phyloP scores from a whole-genome alignment of 2,113 vertebrate species.

The Ictidomys tridecemlineatus region DNA sequence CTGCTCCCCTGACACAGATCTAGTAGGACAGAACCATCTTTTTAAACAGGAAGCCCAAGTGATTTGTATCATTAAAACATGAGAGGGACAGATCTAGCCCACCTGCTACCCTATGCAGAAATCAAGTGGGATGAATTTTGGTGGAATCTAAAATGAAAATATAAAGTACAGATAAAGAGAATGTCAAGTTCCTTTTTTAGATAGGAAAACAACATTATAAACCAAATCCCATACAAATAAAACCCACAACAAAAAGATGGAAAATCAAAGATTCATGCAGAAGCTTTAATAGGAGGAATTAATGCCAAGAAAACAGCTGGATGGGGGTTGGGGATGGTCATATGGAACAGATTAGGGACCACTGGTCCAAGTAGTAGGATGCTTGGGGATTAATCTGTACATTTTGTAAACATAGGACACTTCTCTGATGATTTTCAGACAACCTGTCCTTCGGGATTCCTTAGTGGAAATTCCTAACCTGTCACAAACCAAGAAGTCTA shows the following conservation, averaged over 20 bases:
- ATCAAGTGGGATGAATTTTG: background rate
- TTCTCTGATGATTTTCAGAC: background rate
- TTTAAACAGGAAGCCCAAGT: background rate
- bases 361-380: background rate
- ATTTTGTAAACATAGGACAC: background rate
- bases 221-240: background rate
- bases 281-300: constrained; percentile 1
- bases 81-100: background rate
- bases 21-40: background rate
- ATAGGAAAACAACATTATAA: constrained; percentile 28
- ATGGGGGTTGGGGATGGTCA: too few species aligned
- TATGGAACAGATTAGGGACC: background rate
- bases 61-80: background rate
- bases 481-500: background rate
- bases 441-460: background rate
- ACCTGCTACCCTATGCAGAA: background rate
- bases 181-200: constrained; percentile 25
- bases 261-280: background rate
- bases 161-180: background rate
- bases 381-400: background rate
- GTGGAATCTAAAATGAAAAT: background rate
- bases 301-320: background rate
- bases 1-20: background rate
- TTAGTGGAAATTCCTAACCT: background rate
- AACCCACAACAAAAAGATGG: background rate